Evolutionary conservation across 2,797 vertebrate genomes (phyloP).

Genomic region (Peromyscus aztecus): DNA sequence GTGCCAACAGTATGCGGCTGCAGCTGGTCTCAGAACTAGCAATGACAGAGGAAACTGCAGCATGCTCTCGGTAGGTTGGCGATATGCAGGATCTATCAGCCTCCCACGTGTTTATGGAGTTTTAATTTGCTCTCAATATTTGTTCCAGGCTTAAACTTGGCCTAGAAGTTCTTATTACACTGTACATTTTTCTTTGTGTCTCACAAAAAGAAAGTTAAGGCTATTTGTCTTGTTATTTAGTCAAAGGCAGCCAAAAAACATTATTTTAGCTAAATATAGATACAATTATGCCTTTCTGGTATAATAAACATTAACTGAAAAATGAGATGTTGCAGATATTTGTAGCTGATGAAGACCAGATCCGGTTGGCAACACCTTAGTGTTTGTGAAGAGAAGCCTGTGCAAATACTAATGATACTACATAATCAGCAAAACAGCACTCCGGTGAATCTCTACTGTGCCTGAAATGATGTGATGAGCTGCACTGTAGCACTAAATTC

Average conservation of each 20-base stretch:
- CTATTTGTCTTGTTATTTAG: slow-evolving; percentile 66
- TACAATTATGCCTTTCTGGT: slow-evolving; percentile 49
- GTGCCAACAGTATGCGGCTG: background rate
- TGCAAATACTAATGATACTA: background rate
- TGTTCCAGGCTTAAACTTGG: slow-evolving; percentile 55
- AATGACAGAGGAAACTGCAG: slow-evolving; percentile 25
- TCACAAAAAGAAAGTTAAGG: slow-evolving; percentile 62
- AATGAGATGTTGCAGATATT: slow-evolving; percentile 46
- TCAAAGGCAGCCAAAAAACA: slow-evolving; percentile 66
- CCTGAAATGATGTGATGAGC: background rate
- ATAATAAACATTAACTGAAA: slow-evolving; percentile 60
- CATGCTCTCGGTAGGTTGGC: background rate
- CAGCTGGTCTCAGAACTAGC: slow-evolving; percentile 9
- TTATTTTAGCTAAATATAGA: slow-evolving; percentile 56
- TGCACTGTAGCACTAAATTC: background rate
- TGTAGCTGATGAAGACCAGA: slow-evolving; percentile 27
- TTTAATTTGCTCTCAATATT: slow-evolving; percentile 38
- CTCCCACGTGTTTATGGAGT: background rate
- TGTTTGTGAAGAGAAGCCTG: background rate
- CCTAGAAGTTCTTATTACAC: slow-evolving; percentile 1
- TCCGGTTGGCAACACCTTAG: slow-evolving; percentile 10
- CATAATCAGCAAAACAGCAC: background rate
- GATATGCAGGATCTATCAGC: background rate
- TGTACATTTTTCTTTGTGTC: background rate
- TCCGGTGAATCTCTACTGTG: background rate